Evolutionary conservation across 2,888 invertebrate genomes (phyloP).

Genomic region (Cheilosia impressa): DNA sequence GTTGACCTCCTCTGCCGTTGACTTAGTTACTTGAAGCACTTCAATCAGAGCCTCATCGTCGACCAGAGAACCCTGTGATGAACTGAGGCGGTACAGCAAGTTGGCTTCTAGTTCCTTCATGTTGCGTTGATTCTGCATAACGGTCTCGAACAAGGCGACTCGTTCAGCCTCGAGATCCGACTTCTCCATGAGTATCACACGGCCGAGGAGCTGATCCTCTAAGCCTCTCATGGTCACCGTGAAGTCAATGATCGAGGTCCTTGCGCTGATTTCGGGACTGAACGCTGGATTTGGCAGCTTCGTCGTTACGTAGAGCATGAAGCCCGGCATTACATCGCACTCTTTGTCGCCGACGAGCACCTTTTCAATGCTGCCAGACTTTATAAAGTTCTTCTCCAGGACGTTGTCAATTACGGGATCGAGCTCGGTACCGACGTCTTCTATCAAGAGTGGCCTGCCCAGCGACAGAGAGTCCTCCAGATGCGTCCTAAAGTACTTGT

Average conservation of each 20-base stretch:
- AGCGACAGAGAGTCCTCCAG: conserved; percentile 94
- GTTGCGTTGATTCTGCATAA: conserved; percentile 97
- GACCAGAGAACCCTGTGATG: conserved; percentile 96
- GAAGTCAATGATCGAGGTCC: conserved; percentile 98
- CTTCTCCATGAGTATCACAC: conserved; percentile 98
- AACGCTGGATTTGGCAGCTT: conserved; percentile 98
- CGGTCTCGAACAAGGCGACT: conserved; percentile 96
- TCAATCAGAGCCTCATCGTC: conserved; percentile 97
- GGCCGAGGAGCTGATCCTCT: conserved; percentile 96
- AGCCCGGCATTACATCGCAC: conserved; percentile 97
- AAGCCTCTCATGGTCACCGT: conserved; percentile 98
- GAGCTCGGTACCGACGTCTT: conserved; percentile 96
- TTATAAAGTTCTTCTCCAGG: conserved; percentile 98
- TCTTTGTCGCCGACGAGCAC: conserved; percentile 98
- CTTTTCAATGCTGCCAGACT: conserved; percentile 97
- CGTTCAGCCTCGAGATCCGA: conserved; percentile 97
- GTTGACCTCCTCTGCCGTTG: conserved; percentile 96
- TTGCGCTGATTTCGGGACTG: conserved; percentile 98
- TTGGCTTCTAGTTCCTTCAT: conserved; percentile 98
- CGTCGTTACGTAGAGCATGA: conserved; percentile 97
- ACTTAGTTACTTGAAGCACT: conserved; percentile 93
- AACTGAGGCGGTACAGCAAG: conserved; percentile 94
- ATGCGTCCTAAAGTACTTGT: conserved; percentile 97
- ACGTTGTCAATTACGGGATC: conserved; percentile 99
- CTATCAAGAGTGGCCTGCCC: conserved; percentile 95